A percentile compares a stretch with the other conserved stretches of the same genome.
These are phyloP conservation scores for Diploptera punctata DNA, from an alignment of 2,888 invertebrate species.

Conservation along the genomic window DNA sequence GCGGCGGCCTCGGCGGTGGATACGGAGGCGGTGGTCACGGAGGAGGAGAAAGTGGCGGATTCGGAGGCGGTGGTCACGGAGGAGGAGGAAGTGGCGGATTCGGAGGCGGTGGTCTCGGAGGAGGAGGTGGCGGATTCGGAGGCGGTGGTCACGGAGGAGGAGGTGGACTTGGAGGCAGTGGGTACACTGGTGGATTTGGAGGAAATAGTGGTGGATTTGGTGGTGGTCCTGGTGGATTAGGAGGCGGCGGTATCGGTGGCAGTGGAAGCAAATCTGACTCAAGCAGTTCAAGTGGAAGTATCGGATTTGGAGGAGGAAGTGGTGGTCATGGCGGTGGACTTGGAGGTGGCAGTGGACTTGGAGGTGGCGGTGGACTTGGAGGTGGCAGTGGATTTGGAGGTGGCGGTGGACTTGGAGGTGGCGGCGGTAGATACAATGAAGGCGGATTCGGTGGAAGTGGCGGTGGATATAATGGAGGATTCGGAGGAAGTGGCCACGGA, in stretches of 20 bases:
- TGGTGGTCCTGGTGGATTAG: background rate
- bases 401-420: too few species aligned
- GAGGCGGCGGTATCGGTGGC: background rate
- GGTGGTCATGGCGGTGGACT: constrained; percentile 15
- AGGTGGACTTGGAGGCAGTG: background rate
- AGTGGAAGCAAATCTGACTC: background rate
- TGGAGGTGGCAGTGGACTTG: too few species aligned
- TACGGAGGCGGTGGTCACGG: background rate
- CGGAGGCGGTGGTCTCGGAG: too few species aligned
- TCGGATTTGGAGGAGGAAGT: background rate
- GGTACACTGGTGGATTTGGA: background rate
- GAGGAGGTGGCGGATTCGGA: too few species aligned
- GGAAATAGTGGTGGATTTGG: background rate
- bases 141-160: background rate
- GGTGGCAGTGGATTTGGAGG: too few species aligned
- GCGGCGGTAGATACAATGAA: too few species aligned
- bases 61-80: background rate
- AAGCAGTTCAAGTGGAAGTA: too few species aligned
- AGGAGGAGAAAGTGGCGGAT: too few species aligned
- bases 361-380: too few species aligned
- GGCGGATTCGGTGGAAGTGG: background rate
- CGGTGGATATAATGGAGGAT: background rate
- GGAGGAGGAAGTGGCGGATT: background rate
- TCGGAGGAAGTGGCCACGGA: too few species aligned
- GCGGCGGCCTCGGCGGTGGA: background rate